Percentiles rank a stretch among this genome's conserved stretches.
Evolutionary conservation across 2,113 vertebrate genomes (phyloP).

Genomic region (Upupa epops): DNA sequence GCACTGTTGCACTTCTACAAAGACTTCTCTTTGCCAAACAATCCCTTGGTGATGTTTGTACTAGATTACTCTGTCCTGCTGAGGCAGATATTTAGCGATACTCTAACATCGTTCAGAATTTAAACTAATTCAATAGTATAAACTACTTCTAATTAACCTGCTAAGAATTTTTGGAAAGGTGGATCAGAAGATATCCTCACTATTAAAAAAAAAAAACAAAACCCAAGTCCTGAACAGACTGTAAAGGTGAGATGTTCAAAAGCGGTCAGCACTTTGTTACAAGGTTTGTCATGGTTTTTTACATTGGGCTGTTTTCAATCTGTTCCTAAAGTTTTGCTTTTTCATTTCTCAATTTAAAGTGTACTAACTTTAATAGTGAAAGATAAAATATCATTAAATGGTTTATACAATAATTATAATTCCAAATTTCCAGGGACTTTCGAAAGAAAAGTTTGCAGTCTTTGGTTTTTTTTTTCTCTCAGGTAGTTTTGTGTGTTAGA

Average conservation of each 20-base stretch:
- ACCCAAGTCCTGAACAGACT: no score
- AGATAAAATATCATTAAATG: neutral
- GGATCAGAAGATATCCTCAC: neutral
- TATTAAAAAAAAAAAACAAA: no score
- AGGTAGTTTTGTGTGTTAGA: neutral
- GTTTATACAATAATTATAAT: neutral
- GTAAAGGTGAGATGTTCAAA: no score
- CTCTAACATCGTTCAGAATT: neutral
- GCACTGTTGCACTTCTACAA: neutral
- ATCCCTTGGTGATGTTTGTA: neutral
- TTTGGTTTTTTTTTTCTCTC: neutral
- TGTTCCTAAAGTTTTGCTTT: neutral
- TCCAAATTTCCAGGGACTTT: neutral
- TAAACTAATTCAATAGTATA: no score
- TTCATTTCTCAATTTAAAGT: neutral
- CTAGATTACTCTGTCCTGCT: neutral
- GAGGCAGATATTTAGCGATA: neutral
- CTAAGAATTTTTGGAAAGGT: neutral
- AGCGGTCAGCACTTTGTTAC: neutral
- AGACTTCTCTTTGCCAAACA: neutral
- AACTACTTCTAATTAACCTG: neutral
- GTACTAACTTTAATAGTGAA: neutral
- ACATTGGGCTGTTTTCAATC: neutral
- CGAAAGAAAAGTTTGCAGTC: neutral
- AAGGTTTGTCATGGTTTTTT: accelerated